Percentiles rank a stretch among this genome's conserved stretches.
phyloP scores from a whole-genome alignment of 2,113 vertebrate species.

The Cathartes aura region DNA sequence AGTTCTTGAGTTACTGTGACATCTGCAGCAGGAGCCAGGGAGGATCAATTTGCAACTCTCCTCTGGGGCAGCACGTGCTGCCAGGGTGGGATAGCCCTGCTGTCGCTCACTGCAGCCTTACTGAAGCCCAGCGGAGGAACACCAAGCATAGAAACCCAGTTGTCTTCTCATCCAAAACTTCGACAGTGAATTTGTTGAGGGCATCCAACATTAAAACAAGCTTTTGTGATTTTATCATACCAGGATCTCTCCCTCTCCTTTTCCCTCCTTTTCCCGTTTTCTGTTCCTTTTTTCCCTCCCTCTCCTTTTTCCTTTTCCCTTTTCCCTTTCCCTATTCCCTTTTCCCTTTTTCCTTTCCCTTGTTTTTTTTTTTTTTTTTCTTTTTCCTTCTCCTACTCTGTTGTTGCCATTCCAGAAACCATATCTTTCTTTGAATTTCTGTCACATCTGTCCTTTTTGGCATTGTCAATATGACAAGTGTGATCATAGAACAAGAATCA shows the following conservation, averaged over 20 bases:
- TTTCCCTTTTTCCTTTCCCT: neutral
- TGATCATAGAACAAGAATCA: neutral
- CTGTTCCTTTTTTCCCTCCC: too few relatives aligned
- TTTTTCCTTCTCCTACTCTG: neutral
- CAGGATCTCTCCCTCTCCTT: neutral
- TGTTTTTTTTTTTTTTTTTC: neutral
- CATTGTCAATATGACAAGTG: neutral
- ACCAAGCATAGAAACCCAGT: rapidly evolving
- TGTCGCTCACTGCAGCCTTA: rapidly evolving
- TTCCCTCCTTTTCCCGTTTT: neutral
- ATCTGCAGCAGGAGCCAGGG: neutral
- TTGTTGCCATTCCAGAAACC: neutral
- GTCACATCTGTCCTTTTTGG: neutral
- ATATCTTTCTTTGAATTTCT: neutral
- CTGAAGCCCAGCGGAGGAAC: neutral
- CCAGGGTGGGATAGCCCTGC: neutral
- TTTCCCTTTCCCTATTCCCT: neutral
- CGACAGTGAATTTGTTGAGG: neutral
- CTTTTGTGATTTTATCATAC: neutral
- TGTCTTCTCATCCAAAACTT: neutral
- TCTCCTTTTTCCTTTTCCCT: too few relatives aligned
- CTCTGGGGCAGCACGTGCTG: neutral
- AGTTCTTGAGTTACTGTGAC: neutral
- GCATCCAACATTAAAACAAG: neutral
- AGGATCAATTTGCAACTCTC: neutral